These are phyloP conservation scores for Mobula hypostoma DNA, from an alignment of 2,113 vertebrate genomes.

Conservation along the genomic window DNA sequence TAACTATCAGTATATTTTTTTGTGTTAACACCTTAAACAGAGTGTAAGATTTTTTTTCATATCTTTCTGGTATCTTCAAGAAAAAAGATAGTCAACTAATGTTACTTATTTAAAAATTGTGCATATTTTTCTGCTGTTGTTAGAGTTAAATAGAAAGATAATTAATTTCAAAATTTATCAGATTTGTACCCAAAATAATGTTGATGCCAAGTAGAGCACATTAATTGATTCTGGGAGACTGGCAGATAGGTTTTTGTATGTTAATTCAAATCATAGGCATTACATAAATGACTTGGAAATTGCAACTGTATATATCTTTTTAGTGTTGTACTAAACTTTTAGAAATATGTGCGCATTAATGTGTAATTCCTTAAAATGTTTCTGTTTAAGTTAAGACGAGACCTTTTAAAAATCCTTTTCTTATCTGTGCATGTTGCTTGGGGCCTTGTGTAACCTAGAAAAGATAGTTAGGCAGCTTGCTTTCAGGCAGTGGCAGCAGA, in stretches of 20 bases:
- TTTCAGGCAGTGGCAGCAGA: background rate
- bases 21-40: background rate
- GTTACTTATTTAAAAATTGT: background rate
- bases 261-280: background rate
- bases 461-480: background rate
- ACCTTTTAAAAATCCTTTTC: background rate
- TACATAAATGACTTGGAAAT: background rate
- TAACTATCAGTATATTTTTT: background rate
- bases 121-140: background rate
- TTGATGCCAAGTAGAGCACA: background rate
- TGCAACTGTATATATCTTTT: background rate
- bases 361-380: background rate
- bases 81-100: background rate
- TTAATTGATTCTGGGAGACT: background rate
- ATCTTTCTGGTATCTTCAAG: background rate
- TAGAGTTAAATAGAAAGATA: background rate
- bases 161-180: background rate
- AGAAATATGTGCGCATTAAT: background rate
- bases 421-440: background rate
- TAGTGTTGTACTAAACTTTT: background rate
- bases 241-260: background rate
- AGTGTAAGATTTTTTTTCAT: background rate
- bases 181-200: background rate
- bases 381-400: background rate
- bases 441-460: background rate